phyloP scores from a whole-genome alignment of 2,113 vertebrate genomes.

The Passer domesticus region DNA sequence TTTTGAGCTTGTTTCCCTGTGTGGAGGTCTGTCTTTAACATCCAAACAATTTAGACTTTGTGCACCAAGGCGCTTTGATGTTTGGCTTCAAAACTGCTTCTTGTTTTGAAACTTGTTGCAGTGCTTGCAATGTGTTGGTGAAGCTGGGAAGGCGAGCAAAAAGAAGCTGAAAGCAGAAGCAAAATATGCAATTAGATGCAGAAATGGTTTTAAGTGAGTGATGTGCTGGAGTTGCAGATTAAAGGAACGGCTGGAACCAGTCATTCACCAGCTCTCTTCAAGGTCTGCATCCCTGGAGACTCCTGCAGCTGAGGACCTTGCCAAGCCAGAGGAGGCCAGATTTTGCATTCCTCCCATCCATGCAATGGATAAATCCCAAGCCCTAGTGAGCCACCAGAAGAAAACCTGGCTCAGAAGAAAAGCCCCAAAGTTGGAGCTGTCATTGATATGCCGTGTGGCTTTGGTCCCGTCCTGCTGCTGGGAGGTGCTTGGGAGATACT shows the following conservation, averaged over 20 bases:
- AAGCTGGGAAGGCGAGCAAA: not conserved
- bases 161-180: not conserved
- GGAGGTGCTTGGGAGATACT: not conserved
- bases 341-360: not conserved
- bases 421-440: not conserved
- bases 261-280: not conserved
- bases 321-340: not conserved
- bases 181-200: not conserved
- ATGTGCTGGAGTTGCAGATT: not conserved
- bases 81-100: not conserved
- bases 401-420: not conserved
- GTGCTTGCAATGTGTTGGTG: not conserved
- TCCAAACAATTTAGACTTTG: not conserved
- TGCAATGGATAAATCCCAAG: not conserved
- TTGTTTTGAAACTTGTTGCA: conserved; percentile 8
- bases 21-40: not conserved
- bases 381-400: not conserved
- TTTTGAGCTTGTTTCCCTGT: not conserved
- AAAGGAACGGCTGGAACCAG: not conserved
- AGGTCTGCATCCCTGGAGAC: not conserved
- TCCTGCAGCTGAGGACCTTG: not conserved
- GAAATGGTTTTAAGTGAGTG: not conserved
- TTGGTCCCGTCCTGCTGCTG: not conserved
- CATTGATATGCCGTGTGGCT: not conserved
- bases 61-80: not conserved